These are phyloP conservation scores for Plumapathes pennacea DNA, from an alignment of 92 coral and sea anemone species.

Conservation along the genomic window DNA sequence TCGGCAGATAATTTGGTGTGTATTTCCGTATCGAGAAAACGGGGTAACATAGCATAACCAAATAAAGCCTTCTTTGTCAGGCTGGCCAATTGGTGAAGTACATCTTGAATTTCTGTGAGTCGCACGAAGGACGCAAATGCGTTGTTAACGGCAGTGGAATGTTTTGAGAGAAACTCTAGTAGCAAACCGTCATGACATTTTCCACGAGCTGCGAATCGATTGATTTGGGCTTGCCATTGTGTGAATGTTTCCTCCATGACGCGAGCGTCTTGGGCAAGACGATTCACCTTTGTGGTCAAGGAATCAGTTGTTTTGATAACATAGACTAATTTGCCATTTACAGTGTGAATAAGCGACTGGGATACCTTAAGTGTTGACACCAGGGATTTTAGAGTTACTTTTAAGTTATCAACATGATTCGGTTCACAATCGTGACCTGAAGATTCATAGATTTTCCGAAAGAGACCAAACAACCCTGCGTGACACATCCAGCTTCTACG, in stretches of 20 bases:
- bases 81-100: constrained; percentile 14
- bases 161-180: constrained; percentile 21
- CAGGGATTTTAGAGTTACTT: constrained; percentile 9
- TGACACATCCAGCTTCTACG: too few species aligned
- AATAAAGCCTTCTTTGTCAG: constrained; percentile 10
- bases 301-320: constrained; percentile 3
- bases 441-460: constrained; percentile 18
- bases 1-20: background rate
- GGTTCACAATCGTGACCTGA: constrained; percentile 23
- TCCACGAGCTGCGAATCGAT: background rate
- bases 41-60: constrained; percentile 19
- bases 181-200: constrained; percentile 4
- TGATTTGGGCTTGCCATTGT: background rate
- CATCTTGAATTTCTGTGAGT: constrained; percentile 26
- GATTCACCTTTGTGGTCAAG: constrained; percentile 15
- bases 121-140: constrained; percentile 20
- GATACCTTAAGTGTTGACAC: constrained; percentile 5
- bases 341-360: background rate
- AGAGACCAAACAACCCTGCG: constrained; percentile 18
- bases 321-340: constrained; percentile 15
- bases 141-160: constrained; percentile 19
- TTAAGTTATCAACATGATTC: constrained; percentile 18
- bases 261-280: background rate
- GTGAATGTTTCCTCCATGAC: constrained; percentile 2
- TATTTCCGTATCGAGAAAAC: constrained; percentile 18